phyloP scores from a whole-genome alignment of 92 coral and sea anemone species.

The Palythoa grandiflora region DNA sequence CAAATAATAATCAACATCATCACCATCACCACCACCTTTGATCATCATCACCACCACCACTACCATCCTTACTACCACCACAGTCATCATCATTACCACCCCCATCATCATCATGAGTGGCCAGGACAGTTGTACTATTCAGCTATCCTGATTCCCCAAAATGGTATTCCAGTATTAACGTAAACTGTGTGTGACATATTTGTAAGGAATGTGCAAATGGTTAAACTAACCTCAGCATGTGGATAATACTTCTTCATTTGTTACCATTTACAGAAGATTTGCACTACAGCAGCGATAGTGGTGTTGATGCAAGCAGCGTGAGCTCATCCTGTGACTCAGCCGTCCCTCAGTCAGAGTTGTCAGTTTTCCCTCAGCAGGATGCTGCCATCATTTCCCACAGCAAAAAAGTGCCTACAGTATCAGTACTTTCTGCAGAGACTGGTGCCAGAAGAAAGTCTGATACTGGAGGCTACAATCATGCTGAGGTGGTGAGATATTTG shows the following conservation, averaged over 20 bases:
- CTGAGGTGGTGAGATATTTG: conserved; percentile 21
- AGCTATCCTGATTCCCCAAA: too few relatives aligned
- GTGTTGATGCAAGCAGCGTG: conserved; percentile 85
- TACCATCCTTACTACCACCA: too few relatives aligned
- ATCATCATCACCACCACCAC: too few relatives aligned
- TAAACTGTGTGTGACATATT: too few relatives aligned
- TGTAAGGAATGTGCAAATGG: too few relatives aligned
- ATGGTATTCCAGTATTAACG: too few relatives aligned
- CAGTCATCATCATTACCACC: too few relatives aligned
- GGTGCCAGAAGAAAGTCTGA: background rate
- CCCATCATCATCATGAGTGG: too few relatives aligned
- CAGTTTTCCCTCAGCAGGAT: background rate
- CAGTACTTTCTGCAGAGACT: background rate
- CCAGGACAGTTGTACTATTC: too few relatives aligned
- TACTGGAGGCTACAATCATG: conserved; percentile 31
- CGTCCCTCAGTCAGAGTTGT: conserved; percentile 58
- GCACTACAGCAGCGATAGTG: conserved; percentile 91
- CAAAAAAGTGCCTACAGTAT: background rate
- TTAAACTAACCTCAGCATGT: too few relatives aligned
- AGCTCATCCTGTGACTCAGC: conserved; percentile 79
- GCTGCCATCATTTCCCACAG: background rate
- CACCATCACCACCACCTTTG: too few relatives aligned
- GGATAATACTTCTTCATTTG: background rate
- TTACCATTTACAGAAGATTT: conserved; percentile 53
- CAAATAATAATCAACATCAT: too few relatives aligned